phyloP scores from a whole-genome alignment of 2,113 vertebrate species.

The Engystomops pustulosus region DNA sequence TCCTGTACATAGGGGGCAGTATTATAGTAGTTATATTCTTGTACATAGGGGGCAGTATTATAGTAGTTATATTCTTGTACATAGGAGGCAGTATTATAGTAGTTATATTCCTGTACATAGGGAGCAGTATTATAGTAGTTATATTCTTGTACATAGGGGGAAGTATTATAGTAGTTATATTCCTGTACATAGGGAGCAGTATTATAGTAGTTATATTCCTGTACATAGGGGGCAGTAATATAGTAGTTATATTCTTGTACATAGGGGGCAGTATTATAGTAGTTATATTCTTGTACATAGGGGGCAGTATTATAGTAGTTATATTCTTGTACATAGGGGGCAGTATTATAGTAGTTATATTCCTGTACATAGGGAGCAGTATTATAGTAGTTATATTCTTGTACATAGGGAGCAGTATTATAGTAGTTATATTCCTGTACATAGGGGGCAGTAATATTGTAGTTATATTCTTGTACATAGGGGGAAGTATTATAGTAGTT shows the following conservation, averaged over 20 bases:
- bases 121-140: constrained; percentile 3
- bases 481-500: no score
- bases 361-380: not conserved
- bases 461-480: no score
- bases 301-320: not conserved
- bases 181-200: not conserved
- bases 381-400: constrained; percentile 9
- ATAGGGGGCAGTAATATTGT: no score
- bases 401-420: no score
- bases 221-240: not conserved
- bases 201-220: not conserved
- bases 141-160: constrained; percentile 1
- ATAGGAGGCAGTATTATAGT: constrained; percentile 9
- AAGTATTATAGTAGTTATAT: constrained; percentile 4
- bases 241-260: constrained; percentile 2
- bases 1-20: not conserved
- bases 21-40: constrained; percentile 11
- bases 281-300: constrained; percentile 6
- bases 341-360: constrained; percentile 12
- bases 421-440: no score
- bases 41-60: constrained; percentile 22
- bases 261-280: constrained; percentile 1
- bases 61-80: constrained; percentile 21
- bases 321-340: not conserved
- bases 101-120: constrained; percentile 8